phyloP scores from a whole-genome alignment of 2,113 vertebrate species.

The Phoenicopterus ruber region DNA sequence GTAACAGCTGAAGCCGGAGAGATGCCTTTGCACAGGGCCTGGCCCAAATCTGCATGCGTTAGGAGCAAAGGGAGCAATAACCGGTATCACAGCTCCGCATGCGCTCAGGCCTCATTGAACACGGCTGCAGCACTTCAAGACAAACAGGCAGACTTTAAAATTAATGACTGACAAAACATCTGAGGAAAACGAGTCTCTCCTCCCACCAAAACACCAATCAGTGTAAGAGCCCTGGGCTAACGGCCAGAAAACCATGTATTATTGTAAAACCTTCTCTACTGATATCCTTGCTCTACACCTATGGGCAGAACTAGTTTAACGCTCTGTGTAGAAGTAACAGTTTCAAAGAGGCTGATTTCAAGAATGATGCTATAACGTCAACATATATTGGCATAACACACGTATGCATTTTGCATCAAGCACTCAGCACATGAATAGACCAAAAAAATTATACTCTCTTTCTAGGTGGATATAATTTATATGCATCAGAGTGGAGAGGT shows the following conservation, averaged over 20 bases:
- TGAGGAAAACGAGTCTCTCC: not conserved
- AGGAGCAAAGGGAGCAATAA: not conserved
- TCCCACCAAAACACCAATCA: slow-evolving; percentile 3
- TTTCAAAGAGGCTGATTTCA: not conserved
- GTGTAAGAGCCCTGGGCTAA: not conserved
- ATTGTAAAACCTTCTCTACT: not conserved
- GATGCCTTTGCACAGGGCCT: not conserved
- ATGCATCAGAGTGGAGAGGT: not conserved
- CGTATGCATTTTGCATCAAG: not conserved
- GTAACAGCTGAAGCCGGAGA: not conserved
- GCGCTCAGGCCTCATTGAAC: not conserved
- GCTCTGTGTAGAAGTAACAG: not conserved
- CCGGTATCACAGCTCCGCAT: not conserved
- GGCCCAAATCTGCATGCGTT: not conserved
- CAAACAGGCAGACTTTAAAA: not conserved
- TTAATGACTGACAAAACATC: not conserved
- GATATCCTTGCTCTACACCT: not conserved
- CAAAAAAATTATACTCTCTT: not conserved
- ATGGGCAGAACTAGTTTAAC: not conserved
- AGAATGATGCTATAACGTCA: not conserved
- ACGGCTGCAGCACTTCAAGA: not conserved
- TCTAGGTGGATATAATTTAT: not conserved
- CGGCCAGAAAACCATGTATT: not conserved
- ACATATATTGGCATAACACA: not conserved
- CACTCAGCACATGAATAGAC: not conserved